A percentile compares a stretch with the other conserved stretches of the same genome.
These are phyloP conservation scores for Silurus meridionalis DNA, from an alignment of 2,113 vertebrate species.

Conservation along the genomic window DNA sequence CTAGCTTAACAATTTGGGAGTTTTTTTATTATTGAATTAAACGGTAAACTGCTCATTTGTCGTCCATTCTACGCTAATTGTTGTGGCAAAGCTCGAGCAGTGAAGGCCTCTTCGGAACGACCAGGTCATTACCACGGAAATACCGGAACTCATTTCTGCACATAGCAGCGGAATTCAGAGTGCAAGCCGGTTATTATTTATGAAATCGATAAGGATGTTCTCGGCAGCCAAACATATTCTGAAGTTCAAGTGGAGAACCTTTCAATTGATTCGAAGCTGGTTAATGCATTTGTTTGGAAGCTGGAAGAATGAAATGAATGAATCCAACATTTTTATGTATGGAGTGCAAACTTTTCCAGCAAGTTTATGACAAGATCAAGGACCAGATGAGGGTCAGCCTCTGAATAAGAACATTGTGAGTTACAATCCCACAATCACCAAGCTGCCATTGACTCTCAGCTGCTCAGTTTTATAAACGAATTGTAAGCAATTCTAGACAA, in stretches of 20 bases:
- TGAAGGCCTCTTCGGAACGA: not conserved
- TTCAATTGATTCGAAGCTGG: not conserved
- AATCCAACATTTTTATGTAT: not conserved
- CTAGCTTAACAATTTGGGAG: not conserved
- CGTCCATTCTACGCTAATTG: not conserved
- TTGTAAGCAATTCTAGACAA: too few relatives aligned
- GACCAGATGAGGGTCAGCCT: constrained; percentile 34
- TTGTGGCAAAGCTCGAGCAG: not conserved
- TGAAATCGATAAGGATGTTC: not conserved
- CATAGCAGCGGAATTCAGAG: not conserved
- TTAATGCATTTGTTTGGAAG: not conserved
- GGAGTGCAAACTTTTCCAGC: too few relatives aligned
- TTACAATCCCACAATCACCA: too few relatives aligned
- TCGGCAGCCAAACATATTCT: not conserved
- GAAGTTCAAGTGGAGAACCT: not conserved
- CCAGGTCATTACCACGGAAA: not conserved
- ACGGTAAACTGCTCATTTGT: not conserved
- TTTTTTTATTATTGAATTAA: not conserved
- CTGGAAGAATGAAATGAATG: too few relatives aligned
- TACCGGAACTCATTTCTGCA: not conserved
- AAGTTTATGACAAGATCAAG: not conserved
- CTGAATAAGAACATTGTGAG: not conserved
- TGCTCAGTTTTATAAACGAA: too few relatives aligned
- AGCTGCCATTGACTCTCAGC: too few relatives aligned
- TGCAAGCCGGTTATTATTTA: not conserved